These are phyloP conservation scores for Empis livida DNA, from an alignment of 2,888 invertebrate species.

Conservation along the genomic window DNA sequence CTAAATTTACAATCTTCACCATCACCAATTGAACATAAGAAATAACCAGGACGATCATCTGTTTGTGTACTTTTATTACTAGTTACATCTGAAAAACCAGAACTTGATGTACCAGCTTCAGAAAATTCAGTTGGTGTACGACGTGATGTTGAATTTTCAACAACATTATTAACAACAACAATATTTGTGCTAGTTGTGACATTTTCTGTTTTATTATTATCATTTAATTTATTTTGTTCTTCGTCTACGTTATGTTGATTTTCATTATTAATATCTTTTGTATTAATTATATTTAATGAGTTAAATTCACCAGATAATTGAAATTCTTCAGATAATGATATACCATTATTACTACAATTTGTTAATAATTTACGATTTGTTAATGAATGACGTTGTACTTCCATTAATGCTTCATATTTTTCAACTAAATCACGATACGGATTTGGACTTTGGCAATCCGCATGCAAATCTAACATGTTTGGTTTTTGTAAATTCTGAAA, in stretches of 20 bases:
- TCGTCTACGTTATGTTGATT: conserved; percentile 8
- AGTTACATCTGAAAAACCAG: conserved; percentile 73
- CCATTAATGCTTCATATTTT: conserved; percentile 71
- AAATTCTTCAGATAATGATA: conserved; percentile 46
- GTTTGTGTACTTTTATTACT: conserved; percentile 75
- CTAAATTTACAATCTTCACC: conserved; percentile 77
- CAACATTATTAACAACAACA: conserved; percentile 30
- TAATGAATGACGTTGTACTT: conserved; percentile 56
- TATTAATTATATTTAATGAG: conserved; percentile 34
- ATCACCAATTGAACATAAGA: conserved; percentile 72
- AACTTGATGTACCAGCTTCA: conserved; percentile 74
- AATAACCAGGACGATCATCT: conserved; percentile 64
- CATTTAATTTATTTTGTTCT: conserved; percentile 12
- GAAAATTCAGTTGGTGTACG: conserved; percentile 72
- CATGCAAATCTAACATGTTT: conserved; percentile 24
- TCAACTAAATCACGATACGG: conserved; percentile 70
- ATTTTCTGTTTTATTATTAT: conserved; percentile 8
- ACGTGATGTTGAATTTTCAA: conserved; percentile 36
- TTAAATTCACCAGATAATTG: conserved; percentile 62
- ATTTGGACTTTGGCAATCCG: conserved; percentile 38
- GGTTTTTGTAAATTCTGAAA: conserved; percentile 21
- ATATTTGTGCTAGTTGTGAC: conserved; percentile 6
- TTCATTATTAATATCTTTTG: conserved; percentile 49
- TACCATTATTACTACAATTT: conserved; percentile 18
- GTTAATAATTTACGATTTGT: conserved; percentile 36